phyloP scores from a whole-genome alignment of 2,888 invertebrate genomes.

The Epinotia bilunana region DNA sequence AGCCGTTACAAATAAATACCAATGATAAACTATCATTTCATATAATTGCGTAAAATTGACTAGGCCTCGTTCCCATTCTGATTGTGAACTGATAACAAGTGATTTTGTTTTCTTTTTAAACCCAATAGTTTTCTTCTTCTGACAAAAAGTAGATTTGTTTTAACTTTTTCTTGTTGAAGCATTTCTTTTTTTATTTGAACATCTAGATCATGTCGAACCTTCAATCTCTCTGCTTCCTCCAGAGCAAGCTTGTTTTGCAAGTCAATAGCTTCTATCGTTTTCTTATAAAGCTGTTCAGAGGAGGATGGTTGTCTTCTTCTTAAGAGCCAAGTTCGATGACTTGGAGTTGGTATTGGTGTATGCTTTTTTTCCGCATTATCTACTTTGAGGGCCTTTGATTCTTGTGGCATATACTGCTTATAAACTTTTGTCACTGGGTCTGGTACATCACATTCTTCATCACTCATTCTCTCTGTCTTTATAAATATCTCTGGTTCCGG shows the following conservation, averaged over 20 bases:
- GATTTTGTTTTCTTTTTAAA: background rate
- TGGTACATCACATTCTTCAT: background rate
- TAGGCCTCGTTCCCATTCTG: no score
- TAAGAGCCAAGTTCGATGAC: background rate
- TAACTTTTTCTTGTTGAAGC: background rate
- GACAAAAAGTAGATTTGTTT: background rate
- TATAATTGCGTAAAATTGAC: no score
- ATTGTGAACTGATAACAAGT: background rate
- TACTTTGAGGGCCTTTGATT: background rate
- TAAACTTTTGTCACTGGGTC: background rate
- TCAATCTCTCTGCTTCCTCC: background rate
- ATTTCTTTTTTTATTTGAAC: background rate
- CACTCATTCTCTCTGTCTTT: background rate
- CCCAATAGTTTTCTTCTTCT: background rate
- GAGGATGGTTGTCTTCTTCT: background rate
- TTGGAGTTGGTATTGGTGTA: background rate
- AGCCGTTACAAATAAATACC: no score
- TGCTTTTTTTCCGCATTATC: background rate
- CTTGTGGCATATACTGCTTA: background rate
- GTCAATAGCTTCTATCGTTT: conserved; percentile 1
- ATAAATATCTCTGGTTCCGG: background rate
- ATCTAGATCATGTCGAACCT: background rate
- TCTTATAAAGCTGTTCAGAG: background rate
- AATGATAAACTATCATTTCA: no score
- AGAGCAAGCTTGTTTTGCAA: background rate